Evolutionary conservation across 2,113 vertebrate species (phyloP), one percentile per base, ranked within the genome.

Genomic region (Cyphomyrus plagiostoma): DNA sequence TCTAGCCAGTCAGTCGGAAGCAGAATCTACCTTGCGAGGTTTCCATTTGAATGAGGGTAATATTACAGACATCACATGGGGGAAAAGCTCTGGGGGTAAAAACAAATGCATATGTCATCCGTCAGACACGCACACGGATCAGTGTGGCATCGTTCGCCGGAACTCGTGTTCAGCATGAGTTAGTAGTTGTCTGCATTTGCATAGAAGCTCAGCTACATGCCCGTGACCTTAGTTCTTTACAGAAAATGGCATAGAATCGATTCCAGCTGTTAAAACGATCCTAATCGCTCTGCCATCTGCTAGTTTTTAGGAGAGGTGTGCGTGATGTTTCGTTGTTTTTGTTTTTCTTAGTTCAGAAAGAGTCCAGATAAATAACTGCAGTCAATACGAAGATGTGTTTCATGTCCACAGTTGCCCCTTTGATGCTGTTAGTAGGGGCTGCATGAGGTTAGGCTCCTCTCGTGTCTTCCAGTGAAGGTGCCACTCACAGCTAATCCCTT

Each of bases 211-310:
- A n/a, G 26, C 35, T 77, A n/a, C 35, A 80, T 5, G 6, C 35
- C 19, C 2, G 74, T 42, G 35, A 80, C 30, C 74, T 80, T 42
- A 80, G 17, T 42, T 17, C 74, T 17, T 42, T 19, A 80, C 30
- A 42, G 15, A 80, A 80, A 30, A 70, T 77, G 74, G 39, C 4
- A 42, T 42, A 39, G 35, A 80, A 80, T 80, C 35, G 3, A 19
- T 80, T 80, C 74, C 74, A 80, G 74, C 11, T 80, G 30, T 80
- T 80, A 80, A 80, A 80, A 80, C 15, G 35, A 80, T 80, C 74
- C 35, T 80, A 42, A 80, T 80, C 74, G 2, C 19, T 42, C 74
- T 80, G 35, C 74, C 74, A 80, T 80, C 74, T 80, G 74, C 35
- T 80, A 80, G 74, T 80, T 42, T 80, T 42, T 80, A 80, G 74